Percentiles rank a stretch among this genome's conserved stretches.
Evolutionary conservation across 2,797 vertebrate genomes (phyloP).

Genomic region (Glossophaga mutica): DNA sequence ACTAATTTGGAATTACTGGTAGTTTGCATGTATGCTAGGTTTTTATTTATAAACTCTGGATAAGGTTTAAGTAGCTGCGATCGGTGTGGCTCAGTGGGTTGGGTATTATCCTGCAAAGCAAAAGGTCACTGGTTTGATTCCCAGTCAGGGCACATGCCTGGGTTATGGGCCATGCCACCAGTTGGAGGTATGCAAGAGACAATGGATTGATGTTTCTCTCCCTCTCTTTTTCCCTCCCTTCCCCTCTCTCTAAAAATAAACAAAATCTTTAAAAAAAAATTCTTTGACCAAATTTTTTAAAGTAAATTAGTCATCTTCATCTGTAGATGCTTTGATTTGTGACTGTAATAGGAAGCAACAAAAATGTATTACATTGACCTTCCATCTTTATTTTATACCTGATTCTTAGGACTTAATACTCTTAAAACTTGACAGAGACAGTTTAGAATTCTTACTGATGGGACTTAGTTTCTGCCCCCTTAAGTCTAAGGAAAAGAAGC

Average conservation of each 20-base stretch:
- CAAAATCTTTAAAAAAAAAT: no score
- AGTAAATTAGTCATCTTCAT: conserved; percentile 26
- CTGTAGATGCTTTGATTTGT: not conserved
- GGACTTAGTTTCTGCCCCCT: not conserved
- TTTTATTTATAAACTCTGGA: conserved; percentile 34
- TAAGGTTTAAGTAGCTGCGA: conserved; percentile 27
- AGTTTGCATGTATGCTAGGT: not conserved
- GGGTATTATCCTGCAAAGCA: not conserved
- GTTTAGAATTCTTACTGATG: not conserved
- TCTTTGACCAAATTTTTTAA: not conserved
- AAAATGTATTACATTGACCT: not conserved
- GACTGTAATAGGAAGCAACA: not conserved
- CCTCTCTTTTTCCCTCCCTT: no score
- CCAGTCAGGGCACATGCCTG: not conserved
- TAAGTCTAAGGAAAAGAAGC: not conserved
- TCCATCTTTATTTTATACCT: conserved; percentile 33
- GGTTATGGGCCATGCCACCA: not conserved
- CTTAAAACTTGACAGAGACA: conserved; percentile 28
- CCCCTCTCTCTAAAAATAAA: no score
- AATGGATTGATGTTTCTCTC: no score
- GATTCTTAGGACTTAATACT: not conserved
- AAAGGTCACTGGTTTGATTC: not conserved
- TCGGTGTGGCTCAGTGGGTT: not conserved
- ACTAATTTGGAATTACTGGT: not conserved
- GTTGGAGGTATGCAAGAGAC: no score